Conservation (phyloP, 2,888 invertebrate genomes). For the Cheilosia soror region DNA sequence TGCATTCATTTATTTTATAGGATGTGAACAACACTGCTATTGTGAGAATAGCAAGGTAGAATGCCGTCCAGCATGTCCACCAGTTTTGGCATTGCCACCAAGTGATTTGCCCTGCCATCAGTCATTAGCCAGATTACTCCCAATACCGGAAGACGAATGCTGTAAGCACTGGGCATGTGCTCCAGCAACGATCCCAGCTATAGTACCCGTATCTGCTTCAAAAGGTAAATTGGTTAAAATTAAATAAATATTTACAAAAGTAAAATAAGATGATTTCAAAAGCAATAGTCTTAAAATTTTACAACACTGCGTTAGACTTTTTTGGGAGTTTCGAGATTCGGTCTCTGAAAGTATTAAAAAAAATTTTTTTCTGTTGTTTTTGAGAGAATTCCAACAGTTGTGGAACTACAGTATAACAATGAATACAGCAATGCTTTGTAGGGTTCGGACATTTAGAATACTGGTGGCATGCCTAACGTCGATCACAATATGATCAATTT, state of each 20-base stretch:
- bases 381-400: too few relatives aligned
- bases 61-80: conserved; percentile 92
- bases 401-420: too few relatives aligned
- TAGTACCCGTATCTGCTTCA: conserved; percentile 30
- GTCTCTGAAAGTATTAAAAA: too few relatives aligned
- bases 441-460: too few relatives aligned
- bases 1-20: conserved; percentile 79
- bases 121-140: conserved; percentile 87
- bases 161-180: conserved; percentile 91
- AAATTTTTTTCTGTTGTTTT: too few relatives aligned
- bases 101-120: conserved; percentile 89
- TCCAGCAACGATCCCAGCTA: conserved; percentile 79
- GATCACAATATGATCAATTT: too few relatives aligned
- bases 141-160: conserved; percentile 91
- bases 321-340: too few relatives aligned
- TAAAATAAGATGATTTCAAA: neutral
- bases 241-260: neutral
- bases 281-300: too few relatives aligned
- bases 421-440: too few relatives aligned
- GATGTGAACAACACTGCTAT: conserved; percentile 93
- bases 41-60: conserved; percentile 95
- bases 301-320: too few relatives aligned
- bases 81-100: conserved; percentile 91
- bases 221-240: conserved; percentile 30
- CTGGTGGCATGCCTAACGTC: too few relatives aligned